These are phyloP conservation scores for Ectropis grisescens DNA, from an alignment of 1,140 invertebrate species.

Conservation along the genomic window DNA sequence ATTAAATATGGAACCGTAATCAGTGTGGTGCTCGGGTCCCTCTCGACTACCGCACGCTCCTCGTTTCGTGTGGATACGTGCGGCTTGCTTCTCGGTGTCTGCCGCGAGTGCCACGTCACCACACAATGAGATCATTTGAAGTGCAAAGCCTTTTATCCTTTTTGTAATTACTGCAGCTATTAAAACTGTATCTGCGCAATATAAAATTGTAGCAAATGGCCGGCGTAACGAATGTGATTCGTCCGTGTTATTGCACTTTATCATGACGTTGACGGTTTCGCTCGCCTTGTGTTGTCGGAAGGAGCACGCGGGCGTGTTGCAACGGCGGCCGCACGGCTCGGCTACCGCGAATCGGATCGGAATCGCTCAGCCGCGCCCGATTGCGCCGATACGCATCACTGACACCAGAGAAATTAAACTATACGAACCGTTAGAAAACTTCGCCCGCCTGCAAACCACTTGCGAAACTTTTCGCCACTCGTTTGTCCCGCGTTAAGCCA, in stretches of 20 bases:
- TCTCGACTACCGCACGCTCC: constrained; percentile 10
- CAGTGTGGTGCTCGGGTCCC: constrained; percentile 44
- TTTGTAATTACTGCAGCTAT: too few species aligned
- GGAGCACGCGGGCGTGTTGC: constrained; percentile 41
- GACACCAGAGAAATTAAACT: constrained; percentile 59
- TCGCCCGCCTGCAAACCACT: constrained; percentile 27
- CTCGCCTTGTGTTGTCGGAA: constrained; percentile 33
- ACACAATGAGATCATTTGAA: too few species aligned
- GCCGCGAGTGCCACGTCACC: too few species aligned
- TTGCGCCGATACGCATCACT: constrained; percentile 54
- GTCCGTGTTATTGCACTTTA: constrained; percentile 16
- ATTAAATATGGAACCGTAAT: constrained; percentile 65
- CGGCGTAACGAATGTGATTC: not conserved
- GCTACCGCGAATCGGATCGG: constrained; percentile 53
- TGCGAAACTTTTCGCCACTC: constrained; percentile 49
- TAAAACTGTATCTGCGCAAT: constrained; percentile 1
- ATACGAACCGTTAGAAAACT: constrained; percentile 35
- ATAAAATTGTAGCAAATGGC: too few species aligned
- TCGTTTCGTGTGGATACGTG: constrained; percentile 8
- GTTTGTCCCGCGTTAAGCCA: constrained; percentile 28
- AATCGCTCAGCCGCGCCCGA: constrained; percentile 58
- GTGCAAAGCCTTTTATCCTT: too few species aligned
- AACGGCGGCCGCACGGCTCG: constrained; percentile 26
- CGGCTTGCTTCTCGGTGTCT: not conserved
- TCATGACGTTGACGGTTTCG: constrained; percentile 26